Evolutionary conservation across 2,113 vertebrate species (phyloP).

Genomic region (Mustelus asterias): DNA sequence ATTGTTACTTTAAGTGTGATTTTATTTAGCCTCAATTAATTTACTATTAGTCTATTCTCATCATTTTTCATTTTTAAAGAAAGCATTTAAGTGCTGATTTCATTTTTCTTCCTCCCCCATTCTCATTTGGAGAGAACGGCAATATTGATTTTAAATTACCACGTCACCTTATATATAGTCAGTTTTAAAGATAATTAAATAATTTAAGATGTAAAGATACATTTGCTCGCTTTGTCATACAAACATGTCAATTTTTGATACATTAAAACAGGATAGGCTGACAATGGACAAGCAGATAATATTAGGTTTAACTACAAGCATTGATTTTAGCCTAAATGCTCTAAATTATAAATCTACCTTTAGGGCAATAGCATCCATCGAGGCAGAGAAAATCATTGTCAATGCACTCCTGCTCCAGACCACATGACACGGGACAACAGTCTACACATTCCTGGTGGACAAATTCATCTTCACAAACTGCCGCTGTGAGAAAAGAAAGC

Average conservation of each 20-base stretch:
- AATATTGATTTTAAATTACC: neutral
- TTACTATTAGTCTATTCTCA: neutral
- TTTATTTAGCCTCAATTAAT: neutral
- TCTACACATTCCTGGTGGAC: slow-evolving; percentile 79
- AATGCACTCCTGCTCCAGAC: slow-evolving; percentile 65
- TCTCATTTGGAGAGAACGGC: neutral
- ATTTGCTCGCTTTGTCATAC: neutral
- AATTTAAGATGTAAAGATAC: neutral
- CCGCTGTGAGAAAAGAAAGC: slow-evolving; percentile 48
- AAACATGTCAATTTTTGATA: neutral
- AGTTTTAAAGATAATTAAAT: neutral
- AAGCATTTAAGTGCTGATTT: neutral
- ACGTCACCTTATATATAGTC: neutral
- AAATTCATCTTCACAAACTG: slow-evolving; percentile 65
- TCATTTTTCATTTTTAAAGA: neutral
- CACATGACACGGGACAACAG: slow-evolving; percentile 82
- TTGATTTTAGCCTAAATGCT: neutral
- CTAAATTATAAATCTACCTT: slow-evolving; percentile 53
- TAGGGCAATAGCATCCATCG: slow-evolving; percentile 89
- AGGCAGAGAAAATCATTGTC: slow-evolving; percentile 85
- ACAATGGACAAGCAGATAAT: neutral
- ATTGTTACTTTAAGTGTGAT: neutral
- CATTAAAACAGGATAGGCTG: neutral
- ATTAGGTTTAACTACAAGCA: neutral
- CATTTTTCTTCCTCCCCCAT: neutral